Percentiles rank a stretch among this genome's conserved stretches.
phyloP scores from a whole-genome alignment of 2,113 vertebrate species.

The Amblyopsis rosae region DNA sequence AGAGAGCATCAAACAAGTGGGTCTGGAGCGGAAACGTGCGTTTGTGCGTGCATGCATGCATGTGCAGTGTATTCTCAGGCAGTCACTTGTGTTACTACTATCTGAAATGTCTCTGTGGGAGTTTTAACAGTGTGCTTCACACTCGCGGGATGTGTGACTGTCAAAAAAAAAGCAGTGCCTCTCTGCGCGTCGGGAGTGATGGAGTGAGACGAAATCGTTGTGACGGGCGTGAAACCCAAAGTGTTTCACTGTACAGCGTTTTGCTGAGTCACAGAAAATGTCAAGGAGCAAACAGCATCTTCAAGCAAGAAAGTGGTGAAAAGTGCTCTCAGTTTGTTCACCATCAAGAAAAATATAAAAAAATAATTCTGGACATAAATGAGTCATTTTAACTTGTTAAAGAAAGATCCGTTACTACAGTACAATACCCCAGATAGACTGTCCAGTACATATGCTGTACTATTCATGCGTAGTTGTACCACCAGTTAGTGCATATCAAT shows the following conservation, averaged over 20 bases:
- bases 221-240: conserved; percentile 53
- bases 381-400: too few relatives aligned
- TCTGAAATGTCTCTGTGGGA: conserved; percentile 59
- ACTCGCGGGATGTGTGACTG: conserved; percentile 39
- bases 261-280: conserved; percentile 33
- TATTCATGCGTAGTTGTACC: conserved; percentile 19
- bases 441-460: not conserved
- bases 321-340: not conserved
- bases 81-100: conserved; percentile 57
- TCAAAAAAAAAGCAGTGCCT: conserved; percentile 22
- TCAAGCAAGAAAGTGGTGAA: not conserved
- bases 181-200: conserved; percentile 30
- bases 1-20: conserved; percentile 47
- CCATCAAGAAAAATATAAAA: too few relatives aligned
- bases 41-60: not conserved
- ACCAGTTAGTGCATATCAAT: conserved; percentile 39
- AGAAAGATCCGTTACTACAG: not conserved
- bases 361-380: too few relatives aligned
- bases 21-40: conserved; percentile 35
- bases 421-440: not conserved
- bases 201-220: conserved; percentile 57
- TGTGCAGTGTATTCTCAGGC: not conserved
- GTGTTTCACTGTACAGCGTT: conserved; percentile 35
- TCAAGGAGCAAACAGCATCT: conserved; percentile 10
- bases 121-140: conserved; percentile 58